Evolutionary conservation across 2,797 vertebrate species (phyloP), one percentile per base, ranked within the genome.

Genomic region (Notolabrus celidotus): DNA sequence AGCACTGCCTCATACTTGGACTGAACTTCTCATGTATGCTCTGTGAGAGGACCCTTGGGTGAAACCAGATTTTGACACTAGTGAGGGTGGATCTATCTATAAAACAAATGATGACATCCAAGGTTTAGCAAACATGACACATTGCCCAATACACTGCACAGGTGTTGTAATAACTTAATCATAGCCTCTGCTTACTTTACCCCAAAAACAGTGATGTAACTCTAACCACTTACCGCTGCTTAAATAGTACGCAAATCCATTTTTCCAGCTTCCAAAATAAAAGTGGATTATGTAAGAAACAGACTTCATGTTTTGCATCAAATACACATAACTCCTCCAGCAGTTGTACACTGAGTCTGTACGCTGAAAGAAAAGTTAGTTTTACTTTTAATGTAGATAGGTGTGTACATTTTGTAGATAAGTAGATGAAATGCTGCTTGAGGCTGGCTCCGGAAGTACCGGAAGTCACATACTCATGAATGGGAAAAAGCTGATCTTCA

Each of bases 231-330:
- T 14, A 59, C 45, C 38, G 3, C 71, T 16, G 25, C 47, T 59
- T 45, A 36, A 47, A 38, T 57, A 14, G 1, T 41, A 42, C 41
- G 51, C 34, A 47, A 29, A 33, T 53, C 52, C 14, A 57, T 36
- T 63, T 54, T 55, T 36, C 38, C 55, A 50, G 16, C 54, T 62
- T 67, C 61, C 64, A 63, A 64, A 82, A 54, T 74, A 55, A 67
- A 70, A 69, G n/a, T 5, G 3, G 25, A 56, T 87, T 80, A 74
- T 65, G 46, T 75, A 74, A 83, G 62, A 71, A 67, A 55, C 46
- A 74, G 74, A 61, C 34, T 15, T 70, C 27, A 61, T 74, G 59
- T 74, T 63, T 25, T 58, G 19, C 20, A 53, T 68, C 17, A 45
- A 25, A 41, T 49, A 43, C 50, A 29, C n/a, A 25, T 8, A 0